Conservation (phyloP, 1,140 invertebrate genomes). For the Anoplophora glabripennis region DNA sequence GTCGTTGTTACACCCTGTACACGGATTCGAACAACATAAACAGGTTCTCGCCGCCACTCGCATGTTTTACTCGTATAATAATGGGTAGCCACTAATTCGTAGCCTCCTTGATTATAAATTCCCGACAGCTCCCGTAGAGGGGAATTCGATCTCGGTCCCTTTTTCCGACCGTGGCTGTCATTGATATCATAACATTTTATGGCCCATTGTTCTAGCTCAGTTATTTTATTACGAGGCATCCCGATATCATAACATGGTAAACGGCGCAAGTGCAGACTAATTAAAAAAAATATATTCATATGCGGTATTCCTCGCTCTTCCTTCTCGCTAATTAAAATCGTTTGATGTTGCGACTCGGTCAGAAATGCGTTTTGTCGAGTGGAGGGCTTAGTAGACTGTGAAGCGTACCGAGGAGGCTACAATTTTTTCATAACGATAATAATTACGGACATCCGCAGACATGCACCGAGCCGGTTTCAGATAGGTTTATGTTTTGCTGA, state of each 20-base stretch:
- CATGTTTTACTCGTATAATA: too few relatives aligned
- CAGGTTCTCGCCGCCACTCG: too few relatives aligned
- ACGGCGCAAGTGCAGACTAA: slow-evolving; percentile 12
- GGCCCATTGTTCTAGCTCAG: slow-evolving; percentile 28
- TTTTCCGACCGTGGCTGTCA: slow-evolving; percentile 19
- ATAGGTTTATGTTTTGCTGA: too few relatives aligned
- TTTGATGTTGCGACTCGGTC: slow-evolving; percentile 6
- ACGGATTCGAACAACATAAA: too few relatives aligned
- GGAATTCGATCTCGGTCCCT: slow-evolving; percentile 20
- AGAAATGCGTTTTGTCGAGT: neutral
- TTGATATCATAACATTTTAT: slow-evolving; percentile 35
- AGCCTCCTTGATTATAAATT: slow-evolving; percentile 21
- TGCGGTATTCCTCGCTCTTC: slow-evolving; percentile 4
- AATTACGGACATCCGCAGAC: slow-evolving; percentile 8
- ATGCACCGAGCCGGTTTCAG: neutral
- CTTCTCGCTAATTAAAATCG: slow-evolving; percentile 11
- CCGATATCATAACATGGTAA: slow-evolving; percentile 15
- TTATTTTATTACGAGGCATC: slow-evolving; percentile 11
- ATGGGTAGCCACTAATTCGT: too few relatives aligned
- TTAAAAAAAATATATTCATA: slow-evolving; percentile 21
- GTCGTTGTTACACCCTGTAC: too few relatives aligned
- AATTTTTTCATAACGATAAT: slow-evolving; percentile 1
- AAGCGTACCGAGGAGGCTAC: slow-evolving; percentile 1
- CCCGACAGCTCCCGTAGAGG: slow-evolving; percentile 13
- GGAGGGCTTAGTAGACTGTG: slow-evolving; percentile 2